Base-by-base conservation (phyloP, 2,797 vertebrate genomes). In the Argyrosomus regius region DNA sequence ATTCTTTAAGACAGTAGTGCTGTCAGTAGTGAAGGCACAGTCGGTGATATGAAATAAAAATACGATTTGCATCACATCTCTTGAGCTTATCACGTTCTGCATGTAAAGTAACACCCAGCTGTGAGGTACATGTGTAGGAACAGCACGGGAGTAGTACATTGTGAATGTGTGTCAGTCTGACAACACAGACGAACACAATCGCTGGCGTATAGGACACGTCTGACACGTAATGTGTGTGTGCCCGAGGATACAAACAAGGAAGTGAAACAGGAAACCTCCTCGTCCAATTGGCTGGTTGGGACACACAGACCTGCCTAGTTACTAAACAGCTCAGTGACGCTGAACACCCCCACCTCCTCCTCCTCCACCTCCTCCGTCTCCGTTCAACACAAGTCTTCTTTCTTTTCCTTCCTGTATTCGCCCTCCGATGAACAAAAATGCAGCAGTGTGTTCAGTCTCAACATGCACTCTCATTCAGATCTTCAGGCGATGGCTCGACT, bases 211-310 rank as follows among this genome's bases (percentile, higher is more conserved):
- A 1, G 56, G 46, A 75, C 83, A 85, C 20, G 67, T 82, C 64
- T 3, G 11, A 57, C 80, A 85, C 63, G 64, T 84, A 80, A 31
- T 18, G 56, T 54, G 45, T 70, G 49, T 28, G 39, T 39, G 20
- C 4, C 10, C 0, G 5, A 17, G 26, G n/a, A 43, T 12, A 18
- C 43, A 68, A 28, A 61, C 4, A 1, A 20, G 39, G 64, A 83
- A 80, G 72, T 73, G 81, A 86, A 81, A 86, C 24, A 20, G 66
- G 74, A 88, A 72, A 75, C 75, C 70, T 54, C 53, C 1, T 52
- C 28, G 0, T 71, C 49, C 54, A 70, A 90, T 86, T 89, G 82
- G 87, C 66, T 73, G 80, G 13, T 57, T 2, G 13, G 14, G 46
- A 48, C 73, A 17, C 66, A 57, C 28, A 39, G 49, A 17, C 41